Conservation (phyloP, 1,140 invertebrate species). For the Anadara kagoshimensis region DNA sequence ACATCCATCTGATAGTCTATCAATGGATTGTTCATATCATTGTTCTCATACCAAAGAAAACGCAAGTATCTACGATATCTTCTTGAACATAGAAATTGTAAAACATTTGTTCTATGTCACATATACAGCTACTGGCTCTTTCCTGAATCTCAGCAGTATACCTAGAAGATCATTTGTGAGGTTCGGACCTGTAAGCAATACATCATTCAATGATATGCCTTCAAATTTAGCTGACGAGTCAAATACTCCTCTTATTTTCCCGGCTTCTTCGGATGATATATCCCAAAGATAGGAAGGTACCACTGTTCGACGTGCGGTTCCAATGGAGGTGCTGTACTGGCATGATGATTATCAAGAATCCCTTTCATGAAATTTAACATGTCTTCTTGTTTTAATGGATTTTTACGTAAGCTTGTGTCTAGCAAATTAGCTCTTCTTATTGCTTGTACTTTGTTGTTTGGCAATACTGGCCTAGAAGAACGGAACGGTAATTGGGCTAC, state of each 20-base stretch:
- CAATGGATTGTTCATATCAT: slow-evolving; percentile 12
- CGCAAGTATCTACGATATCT: slow-evolving; percentile 22
- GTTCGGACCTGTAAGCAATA: slow-evolving; percentile 21
- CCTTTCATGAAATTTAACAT: slow-evolving; percentile 20
- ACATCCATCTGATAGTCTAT: slow-evolving; percentile 34
- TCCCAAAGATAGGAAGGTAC: slow-evolving; percentile 38
- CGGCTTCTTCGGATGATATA: slow-evolving; percentile 13
- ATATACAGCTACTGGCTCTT: slow-evolving; percentile 6
- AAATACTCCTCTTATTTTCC: slow-evolving; percentile 26
- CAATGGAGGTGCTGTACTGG: slow-evolving; percentile 8
- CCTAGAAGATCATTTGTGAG: slow-evolving; percentile 21
- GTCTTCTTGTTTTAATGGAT: slow-evolving; percentile 15
- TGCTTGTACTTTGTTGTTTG: slow-evolving; percentile 32
- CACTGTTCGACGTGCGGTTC: not conserved
- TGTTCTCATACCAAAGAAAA: slow-evolving; percentile 25
- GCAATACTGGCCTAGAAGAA: not conserved
- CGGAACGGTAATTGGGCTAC: slow-evolving; percentile 29
- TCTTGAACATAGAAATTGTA: slow-evolving; percentile 17
- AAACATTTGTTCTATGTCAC: slow-evolving; percentile 35
- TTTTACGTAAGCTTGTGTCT: not conserved
- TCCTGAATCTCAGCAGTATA: slow-evolving; percentile 22
- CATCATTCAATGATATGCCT: slow-evolving; percentile 28
- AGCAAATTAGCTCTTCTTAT: slow-evolving; percentile 3
- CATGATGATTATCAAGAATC: slow-evolving; percentile 11
- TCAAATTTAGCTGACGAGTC: slow-evolving; percentile 20